Evolutionary conservation across 2,888 invertebrate species (phyloP), one percentile per base, ranked within the genome.

Genomic region (Laspeyria flexula): DNA sequence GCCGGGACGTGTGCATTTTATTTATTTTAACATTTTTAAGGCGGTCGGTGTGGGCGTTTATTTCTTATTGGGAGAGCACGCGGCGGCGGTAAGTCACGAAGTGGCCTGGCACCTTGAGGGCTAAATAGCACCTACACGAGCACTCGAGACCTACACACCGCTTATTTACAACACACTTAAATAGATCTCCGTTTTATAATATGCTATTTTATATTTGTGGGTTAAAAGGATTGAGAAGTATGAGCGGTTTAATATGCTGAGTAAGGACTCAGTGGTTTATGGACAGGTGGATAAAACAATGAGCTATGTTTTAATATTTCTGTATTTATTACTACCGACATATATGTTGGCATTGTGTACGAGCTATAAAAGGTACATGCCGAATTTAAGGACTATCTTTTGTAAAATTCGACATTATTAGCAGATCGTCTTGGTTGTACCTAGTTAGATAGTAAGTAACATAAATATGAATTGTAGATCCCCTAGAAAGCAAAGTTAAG

Each of bases 21-120:
- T 91, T 92, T 92, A 92, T 91, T 92, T 92, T 89, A 90, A 85
- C 87, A 88, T 90, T 84, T 91, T 91, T 88, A 88, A 88, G 81
- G 81, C 83, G 80, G 79, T 75, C 75, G 75, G 77, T 73, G 65
- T 68, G 72, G 77, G 75, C 65, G 75, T 69, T 75, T 77, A 76
- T 73, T 77, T 76, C 73, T 76, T 81, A 86, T 84, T 88, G 81
- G 76, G 79, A 75, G 74, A 77, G 72, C 76, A 78, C 79, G 77
- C 78, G 77, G 82, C 75, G 45, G 79, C 89, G 88, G 92, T 92
- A 90, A 91, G 91, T 91, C 91, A 91, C 91, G 91, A 92, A 83
- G 81, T 71, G 71, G 85, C 72, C 80, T 73, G 77, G 88, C 88
- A 87, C 88, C 90, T 89, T 86, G 86, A 83, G 90, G 89, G 87